A percentile compares a stretch with the other conserved stretches of the same genome.
These are phyloP conservation scores for Thera britannica DNA, from an alignment of 2,888 invertebrate genomes.

Conservation along the genomic window DNA sequence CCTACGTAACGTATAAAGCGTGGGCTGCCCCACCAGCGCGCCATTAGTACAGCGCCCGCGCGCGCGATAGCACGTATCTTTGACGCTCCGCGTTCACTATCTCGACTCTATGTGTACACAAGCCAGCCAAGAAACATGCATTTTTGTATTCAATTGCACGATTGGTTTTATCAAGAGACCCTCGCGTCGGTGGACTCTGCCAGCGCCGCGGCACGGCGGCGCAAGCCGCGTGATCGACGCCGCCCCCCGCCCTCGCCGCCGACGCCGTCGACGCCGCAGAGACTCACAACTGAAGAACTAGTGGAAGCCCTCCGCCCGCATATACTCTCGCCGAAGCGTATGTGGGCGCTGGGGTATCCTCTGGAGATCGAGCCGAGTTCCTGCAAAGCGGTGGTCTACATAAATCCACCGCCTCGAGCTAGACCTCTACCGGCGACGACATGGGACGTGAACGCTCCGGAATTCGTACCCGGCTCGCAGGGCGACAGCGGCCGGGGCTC, in stretches of 20 bases:
- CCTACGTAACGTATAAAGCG: constrained; percentile 81
- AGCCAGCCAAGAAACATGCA: constrained; percentile 75
- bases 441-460: constrained; percentile 88
- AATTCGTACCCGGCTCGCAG: constrained; percentile 86
- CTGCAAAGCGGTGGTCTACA: constrained; percentile 87
- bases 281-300: constrained; percentile 84
- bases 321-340: constrained; percentile 85
- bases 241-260: constrained; percentile 78
- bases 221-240: constrained; percentile 70
- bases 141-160: constrained; percentile 76
- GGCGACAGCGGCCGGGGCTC: constrained; percentile 83
- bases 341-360: constrained; percentile 89
- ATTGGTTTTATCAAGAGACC: constrained; percentile 82
- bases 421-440: constrained; percentile 64
- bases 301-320: constrained; percentile 85
- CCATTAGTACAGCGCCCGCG: constrained; percentile 82
- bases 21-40: constrained; percentile 79
- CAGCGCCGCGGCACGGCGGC: constrained; percentile 74
- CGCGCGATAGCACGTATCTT: constrained; percentile 80
- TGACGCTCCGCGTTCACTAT: constrained; percentile 73
- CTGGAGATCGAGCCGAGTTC: constrained; percentile 86
- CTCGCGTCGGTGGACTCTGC: constrained; percentile 73
- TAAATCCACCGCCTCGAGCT: constrained; percentile 81
- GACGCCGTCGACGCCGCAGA: constrained; percentile 78
- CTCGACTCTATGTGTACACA: constrained; percentile 83